phyloP scores from a whole-genome alignment of 2,797 vertebrate genomes.

The Chelidonichthys spinosus region DNA sequence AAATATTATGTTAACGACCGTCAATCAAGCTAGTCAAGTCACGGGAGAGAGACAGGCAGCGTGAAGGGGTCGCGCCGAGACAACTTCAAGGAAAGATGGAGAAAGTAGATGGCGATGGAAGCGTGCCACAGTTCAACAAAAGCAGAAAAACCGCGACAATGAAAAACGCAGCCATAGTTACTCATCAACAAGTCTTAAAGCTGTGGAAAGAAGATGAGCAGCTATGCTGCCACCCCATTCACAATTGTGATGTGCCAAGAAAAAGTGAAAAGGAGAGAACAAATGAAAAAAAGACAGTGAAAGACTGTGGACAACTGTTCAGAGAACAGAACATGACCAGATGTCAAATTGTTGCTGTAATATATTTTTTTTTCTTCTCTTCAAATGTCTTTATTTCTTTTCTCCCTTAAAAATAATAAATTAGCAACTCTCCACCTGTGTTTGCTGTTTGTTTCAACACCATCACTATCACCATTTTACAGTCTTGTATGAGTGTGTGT shows the following conservation, averaged over 20 bases:
- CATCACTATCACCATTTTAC: conserved; percentile 31
- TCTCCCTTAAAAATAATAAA: conserved; percentile 15
- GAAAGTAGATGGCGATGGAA: conserved; percentile 65
- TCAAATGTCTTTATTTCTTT: conserved; percentile 26
- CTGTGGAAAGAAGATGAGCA: conserved; percentile 82
- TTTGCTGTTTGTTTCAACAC: conserved; percentile 36
- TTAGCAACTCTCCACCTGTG: conserved; percentile 53
- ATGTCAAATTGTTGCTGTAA: conserved; percentile 77
- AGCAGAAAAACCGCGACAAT: conserved; percentile 73
- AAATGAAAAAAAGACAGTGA: conserved; percentile 79
- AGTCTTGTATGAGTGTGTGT: no score
- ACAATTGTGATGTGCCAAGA: conserved; percentile 79
- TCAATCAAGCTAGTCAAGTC: conserved; percentile 31
- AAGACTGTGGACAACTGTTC: conserved; percentile 84
- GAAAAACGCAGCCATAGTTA: conserved; percentile 76
- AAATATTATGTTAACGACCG: neutral
- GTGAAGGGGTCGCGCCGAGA: conserved; percentile 44
- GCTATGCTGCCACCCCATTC: conserved; percentile 79
- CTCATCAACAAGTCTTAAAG: conserved; percentile 79
- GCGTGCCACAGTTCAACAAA: conserved; percentile 67
- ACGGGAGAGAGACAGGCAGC: conserved; percentile 31
- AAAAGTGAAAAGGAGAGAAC: conserved; percentile 82
- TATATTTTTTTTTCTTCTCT: conserved; percentile 35
- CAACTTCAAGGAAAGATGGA: conserved; percentile 60
- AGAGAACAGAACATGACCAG: conserved; percentile 79